A percentile compares a stretch with the other conserved stretches of the same genome.
Conservation (phyloP, 92 coral and sea anemone genomes). For the Epizoanthus stellaris region DNA sequence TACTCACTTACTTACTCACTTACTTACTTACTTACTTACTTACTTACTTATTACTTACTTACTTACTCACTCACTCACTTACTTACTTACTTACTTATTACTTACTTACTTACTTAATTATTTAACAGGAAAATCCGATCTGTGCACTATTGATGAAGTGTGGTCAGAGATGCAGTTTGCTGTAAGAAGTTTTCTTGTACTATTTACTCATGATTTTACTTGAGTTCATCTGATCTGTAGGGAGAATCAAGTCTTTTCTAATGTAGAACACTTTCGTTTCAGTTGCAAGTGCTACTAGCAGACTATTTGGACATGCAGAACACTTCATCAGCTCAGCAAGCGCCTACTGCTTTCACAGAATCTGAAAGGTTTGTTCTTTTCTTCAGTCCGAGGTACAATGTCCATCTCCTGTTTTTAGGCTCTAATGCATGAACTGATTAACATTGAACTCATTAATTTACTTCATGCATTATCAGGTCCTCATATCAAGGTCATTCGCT, state of each 20-base stretch:
- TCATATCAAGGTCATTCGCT: too few species aligned
- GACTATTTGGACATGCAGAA: constrained; percentile 96
- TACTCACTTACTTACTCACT: too few species aligned
- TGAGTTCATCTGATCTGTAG: neutral
- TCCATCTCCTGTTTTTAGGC: too few species aligned
- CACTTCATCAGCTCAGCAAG: constrained; percentile 80
- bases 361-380: constrained; percentile 77
- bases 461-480: too few species aligned
- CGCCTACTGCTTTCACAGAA: constrained; percentile 84
- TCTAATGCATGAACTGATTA: too few species aligned
- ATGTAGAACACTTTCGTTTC: constrained; percentile 17
- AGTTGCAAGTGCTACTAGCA: constrained; percentile 90
- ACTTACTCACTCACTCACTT: too few species aligned
- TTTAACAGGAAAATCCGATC: constrained; percentile 66
- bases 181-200: constrained; percentile 58
- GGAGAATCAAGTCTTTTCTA: neutral
- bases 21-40: too few species aligned
- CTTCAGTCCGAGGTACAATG: too few species aligned
- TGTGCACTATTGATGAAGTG: constrained; percentile 92
- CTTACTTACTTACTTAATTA: too few species aligned
- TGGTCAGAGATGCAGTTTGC: constrained; percentile 99
- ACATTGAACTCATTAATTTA: too few species aligned
- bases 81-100: too few species aligned
- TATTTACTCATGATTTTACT: neutral
- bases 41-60: too few species aligned